A percentile compares a stretch with the other conserved stretches of the same genome.
Conservation (phyloP, 2,113 vertebrate genomes). For the Bos indicus region DNA sequence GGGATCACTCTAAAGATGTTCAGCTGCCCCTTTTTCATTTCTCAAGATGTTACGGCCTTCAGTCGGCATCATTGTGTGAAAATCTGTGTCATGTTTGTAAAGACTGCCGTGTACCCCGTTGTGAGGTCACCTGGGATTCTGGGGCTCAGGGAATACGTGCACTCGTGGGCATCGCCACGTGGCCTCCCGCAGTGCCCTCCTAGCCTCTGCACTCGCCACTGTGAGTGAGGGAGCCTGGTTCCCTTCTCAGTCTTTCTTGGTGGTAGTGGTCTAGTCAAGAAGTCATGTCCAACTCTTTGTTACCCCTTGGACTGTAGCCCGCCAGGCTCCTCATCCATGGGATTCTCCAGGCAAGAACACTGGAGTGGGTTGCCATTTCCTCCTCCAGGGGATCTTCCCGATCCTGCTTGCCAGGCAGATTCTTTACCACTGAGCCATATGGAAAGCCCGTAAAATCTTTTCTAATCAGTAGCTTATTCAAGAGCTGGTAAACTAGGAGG, state of each 20-base stretch:
- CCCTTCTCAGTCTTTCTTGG: not conserved
- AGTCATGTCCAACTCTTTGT: not conserved
- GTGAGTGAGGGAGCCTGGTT: not conserved
- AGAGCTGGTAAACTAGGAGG: not conserved
- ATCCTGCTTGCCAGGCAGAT: not conserved
- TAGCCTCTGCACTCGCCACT: not conserved
- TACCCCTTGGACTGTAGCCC: not conserved
- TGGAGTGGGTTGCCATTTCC: not conserved
- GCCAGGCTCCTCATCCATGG: not conserved
- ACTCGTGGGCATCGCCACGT: not conserved
- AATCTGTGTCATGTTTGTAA: not conserved
- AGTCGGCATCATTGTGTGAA: not conserved
- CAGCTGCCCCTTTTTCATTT: not conserved
- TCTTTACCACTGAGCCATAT: not conserved
- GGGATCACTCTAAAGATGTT: not conserved
- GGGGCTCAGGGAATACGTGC: not conserved
- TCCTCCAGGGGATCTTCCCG: not conserved
- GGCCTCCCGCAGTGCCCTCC: not conserved
- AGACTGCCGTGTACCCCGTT: not conserved
- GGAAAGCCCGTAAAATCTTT: not conserved
- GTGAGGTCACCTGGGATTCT: not conserved
- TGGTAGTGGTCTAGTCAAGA: not conserved
- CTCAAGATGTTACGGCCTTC: not conserved
- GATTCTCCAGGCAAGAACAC: not conserved
- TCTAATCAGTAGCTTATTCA: not conserved